These are phyloP conservation scores for Setipinna tenuifilis DNA, from an alignment of 2,797 vertebrate species.

Conservation along the genomic window DNA sequence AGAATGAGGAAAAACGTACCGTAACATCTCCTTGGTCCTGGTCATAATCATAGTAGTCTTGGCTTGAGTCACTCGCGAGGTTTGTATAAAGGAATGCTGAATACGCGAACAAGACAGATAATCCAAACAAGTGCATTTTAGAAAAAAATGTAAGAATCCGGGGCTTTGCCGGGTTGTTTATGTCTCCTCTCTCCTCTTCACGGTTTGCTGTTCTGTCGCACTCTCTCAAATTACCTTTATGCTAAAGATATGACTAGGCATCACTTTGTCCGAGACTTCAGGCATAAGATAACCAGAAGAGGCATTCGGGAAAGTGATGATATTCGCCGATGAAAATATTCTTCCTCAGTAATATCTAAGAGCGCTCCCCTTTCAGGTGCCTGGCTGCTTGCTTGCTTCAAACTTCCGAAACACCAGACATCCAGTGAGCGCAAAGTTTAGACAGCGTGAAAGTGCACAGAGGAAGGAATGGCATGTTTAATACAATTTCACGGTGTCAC, in stretches of 20 bases:
- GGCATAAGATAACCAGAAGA: constrained; percentile 7
- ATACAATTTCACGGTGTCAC: constrained; percentile 57
- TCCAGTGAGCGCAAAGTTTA: constrained; percentile 45
- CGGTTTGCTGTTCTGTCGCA: constrained; percentile 35
- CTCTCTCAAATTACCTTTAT: constrained; percentile 50
- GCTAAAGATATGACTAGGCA: constrained; percentile 44
- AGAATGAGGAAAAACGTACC: constrained; percentile 73
- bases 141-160: constrained; percentile 50
- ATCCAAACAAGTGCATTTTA: constrained; percentile 76
- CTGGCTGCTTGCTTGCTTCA: constrained; percentile 27
- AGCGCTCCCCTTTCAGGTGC: constrained; percentile 37
- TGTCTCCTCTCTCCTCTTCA: constrained; percentile 40
- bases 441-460: constrained; percentile 48
- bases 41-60: constrained; percentile 83
- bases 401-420: constrained; percentile 46
- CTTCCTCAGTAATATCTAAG: neutral
- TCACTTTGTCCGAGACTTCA: constrained; percentile 47
- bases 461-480: constrained; percentile 59
- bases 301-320: constrained; percentile 10
- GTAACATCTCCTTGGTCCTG: constrained; percentile 80
- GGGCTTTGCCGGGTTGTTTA: constrained; percentile 40
- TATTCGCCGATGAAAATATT: constrained; percentile 32
- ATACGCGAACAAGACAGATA: constrained; percentile 70
- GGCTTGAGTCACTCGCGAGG: constrained; percentile 82
- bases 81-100: constrained; percentile 68